These are phyloP conservation scores for Microcebus griseorufus DNA, from an alignment of 2,113 vertebrate species.

Conservation along the genomic window DNA sequence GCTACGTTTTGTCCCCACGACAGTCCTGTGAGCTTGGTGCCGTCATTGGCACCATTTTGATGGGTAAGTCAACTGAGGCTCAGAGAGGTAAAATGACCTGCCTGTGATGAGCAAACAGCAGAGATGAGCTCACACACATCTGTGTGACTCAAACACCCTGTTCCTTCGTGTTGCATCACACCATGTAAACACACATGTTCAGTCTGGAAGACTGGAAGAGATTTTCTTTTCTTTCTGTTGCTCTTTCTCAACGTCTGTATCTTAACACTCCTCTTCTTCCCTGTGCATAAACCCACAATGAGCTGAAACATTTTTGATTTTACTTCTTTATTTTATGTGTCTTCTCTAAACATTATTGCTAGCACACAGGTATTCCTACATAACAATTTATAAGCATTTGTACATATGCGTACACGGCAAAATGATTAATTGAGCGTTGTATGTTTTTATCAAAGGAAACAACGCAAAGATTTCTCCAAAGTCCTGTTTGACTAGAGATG, in stretches of 20 bases:
- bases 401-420: not conserved
- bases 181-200: fast-evolving
- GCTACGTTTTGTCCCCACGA: not conserved
- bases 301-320: not conserved
- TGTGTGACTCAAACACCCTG: fast-evolving
- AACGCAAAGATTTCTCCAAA: constrained; percentile 71
- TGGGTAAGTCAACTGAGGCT: not conserved
- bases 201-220: not conserved
- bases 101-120: fast-evolving
- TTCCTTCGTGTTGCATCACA: fast-evolving
- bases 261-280: not conserved
- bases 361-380: not conserved
- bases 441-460: constrained; percentile 68
- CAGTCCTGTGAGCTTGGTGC: not conserved
- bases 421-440: constrained; percentile 75
- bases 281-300: not conserved
- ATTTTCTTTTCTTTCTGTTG: no score
- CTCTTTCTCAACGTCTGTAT: not conserved
- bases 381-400: not conserved
- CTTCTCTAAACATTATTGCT: not conserved
- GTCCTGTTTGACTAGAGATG: constrained; percentile 66
- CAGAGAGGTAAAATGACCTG: not conserved
- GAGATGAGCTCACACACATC: fast-evolving
- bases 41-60: not conserved
- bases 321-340: not conserved